A percentile compares a stretch with the other conserved stretches of the same genome.
Conservation (phyloP, 2,888 invertebrate genomes). For the Patella caerulea region DNA sequence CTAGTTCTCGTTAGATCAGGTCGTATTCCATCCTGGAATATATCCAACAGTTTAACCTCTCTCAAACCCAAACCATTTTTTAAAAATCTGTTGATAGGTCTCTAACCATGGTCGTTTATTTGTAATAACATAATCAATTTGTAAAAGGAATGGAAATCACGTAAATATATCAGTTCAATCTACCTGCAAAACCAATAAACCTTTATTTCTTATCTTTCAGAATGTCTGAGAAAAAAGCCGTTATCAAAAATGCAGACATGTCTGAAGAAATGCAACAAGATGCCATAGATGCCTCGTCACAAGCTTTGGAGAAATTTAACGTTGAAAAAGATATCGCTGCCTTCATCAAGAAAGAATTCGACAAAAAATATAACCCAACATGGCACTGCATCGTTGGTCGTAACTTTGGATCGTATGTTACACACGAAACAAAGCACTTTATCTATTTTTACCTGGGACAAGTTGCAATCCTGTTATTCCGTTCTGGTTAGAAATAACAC, state of each 20-base stretch:
- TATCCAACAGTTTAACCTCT: too few species aligned
- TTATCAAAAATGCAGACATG: conserved; percentile 99
- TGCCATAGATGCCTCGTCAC: conserved; percentile 98
- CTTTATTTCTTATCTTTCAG: background rate
- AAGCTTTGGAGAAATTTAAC: conserved; percentile 98
- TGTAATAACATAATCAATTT: too few species aligned
- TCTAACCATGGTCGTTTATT: too few species aligned
- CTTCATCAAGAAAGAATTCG: conserved; percentile 99
- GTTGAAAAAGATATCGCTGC: conserved; percentile 99
- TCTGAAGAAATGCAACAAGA: conserved; percentile 99
- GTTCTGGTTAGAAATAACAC: conserved; percentile 85
- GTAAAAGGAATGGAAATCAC: too few species aligned
- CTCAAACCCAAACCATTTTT: too few species aligned
- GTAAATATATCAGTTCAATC: too few species aligned
- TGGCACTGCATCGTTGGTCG: conserved; percentile 99
- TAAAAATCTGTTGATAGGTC: too few species aligned
- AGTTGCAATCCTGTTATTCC: conserved; percentile 97
- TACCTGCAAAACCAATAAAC: too few species aligned
- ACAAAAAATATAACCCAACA: conserved; percentile 99
- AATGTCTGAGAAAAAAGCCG: conserved; percentile 81
- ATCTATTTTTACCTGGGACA: conserved; percentile 99
- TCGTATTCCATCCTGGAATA: too few species aligned
- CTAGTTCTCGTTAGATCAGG: too few species aligned
- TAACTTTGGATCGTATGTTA: conserved; percentile 90
- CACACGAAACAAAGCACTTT: conserved; percentile 94